Conservation (phyloP, 1,140 invertebrate species). For the Drosophila miranda region DNA sequence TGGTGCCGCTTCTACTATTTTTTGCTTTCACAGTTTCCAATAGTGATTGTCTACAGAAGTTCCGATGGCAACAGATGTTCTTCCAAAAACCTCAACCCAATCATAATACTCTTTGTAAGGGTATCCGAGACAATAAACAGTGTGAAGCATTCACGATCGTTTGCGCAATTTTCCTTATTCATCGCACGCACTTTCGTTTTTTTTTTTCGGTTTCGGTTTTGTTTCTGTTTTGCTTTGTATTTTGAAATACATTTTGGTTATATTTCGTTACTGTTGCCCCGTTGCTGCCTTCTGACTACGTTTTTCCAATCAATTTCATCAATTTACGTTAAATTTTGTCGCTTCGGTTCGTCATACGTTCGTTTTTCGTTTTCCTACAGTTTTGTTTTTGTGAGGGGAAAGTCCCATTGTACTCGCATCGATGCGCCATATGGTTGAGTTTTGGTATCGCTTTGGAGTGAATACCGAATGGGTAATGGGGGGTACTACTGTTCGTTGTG, state of each 20-base stretch:
- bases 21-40: no score
- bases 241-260: slow-evolving; percentile 65
- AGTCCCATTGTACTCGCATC: slow-evolving; percentile 35
- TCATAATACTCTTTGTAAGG: slow-evolving; percentile 17
- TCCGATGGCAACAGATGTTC: not conserved
- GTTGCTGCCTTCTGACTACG: slow-evolving; percentile 33
- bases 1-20: no score
- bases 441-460: slow-evolving; percentile 22
- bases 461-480: slow-evolving; percentile 16
- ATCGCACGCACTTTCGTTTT: slow-evolving; percentile 74
- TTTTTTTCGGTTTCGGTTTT: slow-evolving; percentile 19
- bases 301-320: slow-evolving; percentile 73
- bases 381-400: slow-evolving; percentile 33
- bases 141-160: slow-evolving; percentile 62
- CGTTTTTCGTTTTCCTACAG: slow-evolving; percentile 24
- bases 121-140: slow-evolving; percentile 34
- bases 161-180: slow-evolving; percentile 75
- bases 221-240: slow-evolving; percentile 41
- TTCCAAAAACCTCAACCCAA: not conserved
- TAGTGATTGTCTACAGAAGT: no score
- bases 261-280: slow-evolving; percentile 35
- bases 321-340: slow-evolving; percentile 61
- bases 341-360: slow-evolving; percentile 26
- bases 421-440: slow-evolving; percentile 37
- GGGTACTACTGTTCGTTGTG: no score